Percentiles rank a stretch among this genome's conserved stretches.
Conservation (phyloP, 2,113 vertebrate genomes). For the Calypte anna region DNA sequence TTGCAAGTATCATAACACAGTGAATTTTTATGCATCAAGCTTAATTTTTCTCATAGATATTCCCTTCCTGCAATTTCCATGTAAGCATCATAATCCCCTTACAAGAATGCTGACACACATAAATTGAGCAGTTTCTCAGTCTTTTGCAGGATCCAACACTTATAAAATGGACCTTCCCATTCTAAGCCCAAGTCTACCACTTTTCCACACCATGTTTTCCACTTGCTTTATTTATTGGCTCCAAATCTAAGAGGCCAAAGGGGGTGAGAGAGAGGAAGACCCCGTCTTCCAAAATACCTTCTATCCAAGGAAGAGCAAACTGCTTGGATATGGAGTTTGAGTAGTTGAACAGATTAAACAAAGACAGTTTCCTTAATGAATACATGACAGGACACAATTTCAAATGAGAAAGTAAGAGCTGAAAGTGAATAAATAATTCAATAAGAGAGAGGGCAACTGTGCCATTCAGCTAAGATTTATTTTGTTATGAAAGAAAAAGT, state of each 20-base stretch:
- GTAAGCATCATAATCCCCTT: neutral
- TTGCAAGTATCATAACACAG: neutral
- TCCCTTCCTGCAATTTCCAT: neutral
- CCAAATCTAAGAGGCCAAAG: neutral
- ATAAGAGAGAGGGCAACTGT: neutral
- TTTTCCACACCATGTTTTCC: neutral
- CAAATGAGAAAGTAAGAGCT: neutral
- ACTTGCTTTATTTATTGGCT: neutral
- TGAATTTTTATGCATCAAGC: neutral
- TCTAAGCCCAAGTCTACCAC: neutral
- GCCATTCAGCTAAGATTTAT: neutral
- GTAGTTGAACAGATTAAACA: neutral
- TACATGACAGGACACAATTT: neutral
- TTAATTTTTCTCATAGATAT: neutral
- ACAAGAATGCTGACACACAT: neutral
- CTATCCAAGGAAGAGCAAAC: neutral
- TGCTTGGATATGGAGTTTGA: neutral
- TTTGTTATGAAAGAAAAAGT: neutral
- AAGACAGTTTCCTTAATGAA: neutral
- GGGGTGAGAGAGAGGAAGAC: neutral
- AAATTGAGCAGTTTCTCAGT: neutral
- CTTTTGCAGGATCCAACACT: neutral
- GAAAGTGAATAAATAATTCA: conserved; percentile 42
- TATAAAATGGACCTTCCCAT: neutral
- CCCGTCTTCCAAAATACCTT: neutral